Evolutionary conservation across 2,113 vertebrate genomes (phyloP).

Genomic region (Pithys albifrons): DNA sequence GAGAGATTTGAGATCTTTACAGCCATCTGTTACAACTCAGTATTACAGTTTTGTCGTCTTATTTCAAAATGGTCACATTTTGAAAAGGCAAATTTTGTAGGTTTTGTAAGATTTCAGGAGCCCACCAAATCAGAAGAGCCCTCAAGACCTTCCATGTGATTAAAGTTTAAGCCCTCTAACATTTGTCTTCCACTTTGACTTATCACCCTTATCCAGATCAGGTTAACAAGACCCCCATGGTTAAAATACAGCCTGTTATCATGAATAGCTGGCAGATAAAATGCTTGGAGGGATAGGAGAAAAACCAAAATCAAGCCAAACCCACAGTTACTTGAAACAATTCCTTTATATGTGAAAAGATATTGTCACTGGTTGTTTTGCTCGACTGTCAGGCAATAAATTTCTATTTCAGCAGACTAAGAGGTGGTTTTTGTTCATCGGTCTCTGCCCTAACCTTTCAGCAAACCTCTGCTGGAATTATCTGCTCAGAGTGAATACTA

Average conservation of each 20-base stretch:
- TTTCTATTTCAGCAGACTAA: not conserved
- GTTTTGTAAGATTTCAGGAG: not conserved
- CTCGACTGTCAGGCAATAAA: not conserved
- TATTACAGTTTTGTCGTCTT: not conserved
- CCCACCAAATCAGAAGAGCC: not conserved
- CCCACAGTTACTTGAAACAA: not conserved
- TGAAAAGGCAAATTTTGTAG: not conserved
- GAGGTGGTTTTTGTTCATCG: not conserved
- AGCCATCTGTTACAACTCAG: not conserved
- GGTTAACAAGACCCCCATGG: not conserved
- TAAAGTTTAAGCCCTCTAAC: not conserved
- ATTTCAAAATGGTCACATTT: not conserved
- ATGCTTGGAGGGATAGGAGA: not conserved
- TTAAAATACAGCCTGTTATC: not conserved
- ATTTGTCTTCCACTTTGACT: not conserved
- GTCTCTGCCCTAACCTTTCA: not conserved
- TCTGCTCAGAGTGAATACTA: not conserved
- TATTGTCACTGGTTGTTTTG: not conserved
- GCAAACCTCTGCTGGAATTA: not conserved
- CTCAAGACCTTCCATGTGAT: not conserved
- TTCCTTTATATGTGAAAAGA: not conserved
- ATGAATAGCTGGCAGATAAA: not conserved
- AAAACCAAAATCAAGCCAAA: not conserved
- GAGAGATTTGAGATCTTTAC: not conserved
- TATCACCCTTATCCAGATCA: not conserved